Evolutionary conservation across 2,888 invertebrate genomes (phyloP), one percentile per base, ranked within the genome.

Genomic region (Frankliniella fusca): DNA sequence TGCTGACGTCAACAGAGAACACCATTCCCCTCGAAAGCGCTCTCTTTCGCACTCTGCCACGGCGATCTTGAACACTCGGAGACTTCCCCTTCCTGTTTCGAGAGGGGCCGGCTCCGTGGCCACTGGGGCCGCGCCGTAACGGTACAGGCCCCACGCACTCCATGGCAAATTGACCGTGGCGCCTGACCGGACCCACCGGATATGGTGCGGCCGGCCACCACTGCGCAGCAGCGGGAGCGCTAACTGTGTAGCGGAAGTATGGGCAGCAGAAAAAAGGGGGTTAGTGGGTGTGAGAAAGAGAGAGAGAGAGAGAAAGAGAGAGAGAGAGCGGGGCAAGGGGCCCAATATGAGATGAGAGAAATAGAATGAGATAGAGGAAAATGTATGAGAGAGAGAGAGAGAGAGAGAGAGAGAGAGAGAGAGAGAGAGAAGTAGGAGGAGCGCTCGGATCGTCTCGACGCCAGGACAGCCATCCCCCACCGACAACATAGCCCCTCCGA

Each of bases 371-470:
- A 54, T 2, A 54, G 54, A 54, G 54, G 54, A 54, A 18, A 54
- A 18, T 15, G 54, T 15, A 18, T 15, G 54, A 23, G 70, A 70
- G 70, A 70, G 70, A 23, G 70, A 70, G 70, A 70, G 70, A 23
- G 70, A 70, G 70, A 70, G 70, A 70, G 70, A 70, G 70, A n/a
- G 70, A 61, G 61, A 61, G 61, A 61, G 61, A 61, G 61, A 61
- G 61, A 61, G 61, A 61, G 61, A 61, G 18, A 18, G 61, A 61
- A 1, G 61, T n/a, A 7, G 20, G 15, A 20, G 61, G n/a, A 18
- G 61, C 61, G 61, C 61, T 61, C 54, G 8, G 54, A 12, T 54
- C 54, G 18, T 54, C 15, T 2, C 18, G 54, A 18, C 54, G 54
- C 54, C 54, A 7, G 5, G 15, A 54, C 54, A 12, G 54, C 38